These are phyloP conservation scores for Callyntrura sp. DNA, from an alignment of 2,888 invertebrate genomes.

Conservation along the genomic window DNA sequence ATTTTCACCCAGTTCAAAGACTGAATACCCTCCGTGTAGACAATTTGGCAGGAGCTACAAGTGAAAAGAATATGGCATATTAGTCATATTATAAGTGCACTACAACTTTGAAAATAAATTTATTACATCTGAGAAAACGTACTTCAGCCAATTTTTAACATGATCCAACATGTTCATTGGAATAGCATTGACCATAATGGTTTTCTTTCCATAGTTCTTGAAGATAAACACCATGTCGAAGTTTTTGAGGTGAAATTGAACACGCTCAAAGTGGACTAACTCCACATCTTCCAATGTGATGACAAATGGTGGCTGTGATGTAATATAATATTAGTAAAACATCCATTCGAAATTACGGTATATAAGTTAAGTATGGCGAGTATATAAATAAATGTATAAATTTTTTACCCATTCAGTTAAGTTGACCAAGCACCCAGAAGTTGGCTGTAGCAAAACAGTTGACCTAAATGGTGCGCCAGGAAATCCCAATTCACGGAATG, in stretches of 20 bases:
- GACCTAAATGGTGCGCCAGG: conserved; percentile 98
- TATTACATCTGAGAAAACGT: conserved; percentile 85
- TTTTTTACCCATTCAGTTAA: conserved; percentile 95
- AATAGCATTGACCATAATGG: conserved; percentile 99
- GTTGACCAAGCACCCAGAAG: conserved; percentile 98
- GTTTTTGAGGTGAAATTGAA: conserved; percentile 99
- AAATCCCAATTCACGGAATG: conserved; percentile 99
- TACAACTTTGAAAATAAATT: too few species aligned
- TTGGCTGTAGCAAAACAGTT: conserved; percentile 98
- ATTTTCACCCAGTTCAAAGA: conserved; percentile 99
- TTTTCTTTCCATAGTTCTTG: conserved; percentile 98
- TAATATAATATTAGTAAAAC: conserved; percentile 68
- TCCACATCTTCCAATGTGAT: conserved; percentile 99
- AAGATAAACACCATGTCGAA: conserved; percentile 99
- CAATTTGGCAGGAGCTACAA: conserved; percentile 96
- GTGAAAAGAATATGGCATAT: conserved; percentile 30
- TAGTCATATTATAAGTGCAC: too few species aligned
- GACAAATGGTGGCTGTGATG: conserved; percentile 96
- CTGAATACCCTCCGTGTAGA: conserved; percentile 99
- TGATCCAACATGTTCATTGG: conserved; percentile 99
- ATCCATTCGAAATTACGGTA: too few species aligned
- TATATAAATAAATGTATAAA: too few species aligned
- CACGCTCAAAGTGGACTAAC: conserved; percentile 99
- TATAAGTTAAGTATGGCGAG: too few species aligned
- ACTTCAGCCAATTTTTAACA: conserved; percentile 99